Percentiles rank a stretch among this genome's conserved stretches.
phyloP scores from a whole-genome alignment of 2,888 invertebrate genomes.

The Gryllus longicercus region DNA sequence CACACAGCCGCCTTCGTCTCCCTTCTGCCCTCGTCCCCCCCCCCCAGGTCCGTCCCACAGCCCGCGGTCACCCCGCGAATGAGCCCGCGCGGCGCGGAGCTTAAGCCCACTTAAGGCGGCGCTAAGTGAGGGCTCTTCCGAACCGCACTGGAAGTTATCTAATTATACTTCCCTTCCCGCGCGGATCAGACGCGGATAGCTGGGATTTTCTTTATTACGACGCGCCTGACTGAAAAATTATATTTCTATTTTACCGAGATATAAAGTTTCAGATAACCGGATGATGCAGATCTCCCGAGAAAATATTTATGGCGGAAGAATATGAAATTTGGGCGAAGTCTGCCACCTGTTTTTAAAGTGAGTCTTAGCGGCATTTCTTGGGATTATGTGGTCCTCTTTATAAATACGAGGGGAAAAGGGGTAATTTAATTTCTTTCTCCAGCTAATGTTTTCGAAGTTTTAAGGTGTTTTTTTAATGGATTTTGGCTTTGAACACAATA shows the following conservation, averaged over 20 bases:
- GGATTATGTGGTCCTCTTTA: too few relatives aligned
- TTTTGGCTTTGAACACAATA: too few relatives aligned
- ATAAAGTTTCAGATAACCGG: not conserved
- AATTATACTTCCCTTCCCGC: not conserved
- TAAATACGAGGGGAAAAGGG: too few relatives aligned
- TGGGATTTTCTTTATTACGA: not conserved
- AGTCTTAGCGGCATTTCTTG: too few relatives aligned
- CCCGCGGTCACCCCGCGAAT: not conserved
- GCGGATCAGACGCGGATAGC: not conserved
- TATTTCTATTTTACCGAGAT: not conserved
- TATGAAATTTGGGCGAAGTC: too few relatives aligned
- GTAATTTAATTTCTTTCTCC: too few relatives aligned
- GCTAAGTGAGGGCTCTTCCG: not conserved
- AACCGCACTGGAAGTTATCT: not conserved
- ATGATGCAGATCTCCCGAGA: not conserved
- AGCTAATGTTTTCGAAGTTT: too few relatives aligned
- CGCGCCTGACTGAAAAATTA: slow-evolving; percentile 1
- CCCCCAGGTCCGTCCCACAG: too few relatives aligned
- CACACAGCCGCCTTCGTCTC: too few relatives aligned
- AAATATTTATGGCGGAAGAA: not conserved
- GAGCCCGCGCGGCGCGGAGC: not conserved
- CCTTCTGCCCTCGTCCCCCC: too few relatives aligned
- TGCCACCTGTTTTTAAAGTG: too few relatives aligned
- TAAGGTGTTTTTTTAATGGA: too few relatives aligned
- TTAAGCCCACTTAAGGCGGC: not conserved